phyloP scores from a whole-genome alignment of 1,140 invertebrate species.

The Euura saliciscinereae region DNA sequence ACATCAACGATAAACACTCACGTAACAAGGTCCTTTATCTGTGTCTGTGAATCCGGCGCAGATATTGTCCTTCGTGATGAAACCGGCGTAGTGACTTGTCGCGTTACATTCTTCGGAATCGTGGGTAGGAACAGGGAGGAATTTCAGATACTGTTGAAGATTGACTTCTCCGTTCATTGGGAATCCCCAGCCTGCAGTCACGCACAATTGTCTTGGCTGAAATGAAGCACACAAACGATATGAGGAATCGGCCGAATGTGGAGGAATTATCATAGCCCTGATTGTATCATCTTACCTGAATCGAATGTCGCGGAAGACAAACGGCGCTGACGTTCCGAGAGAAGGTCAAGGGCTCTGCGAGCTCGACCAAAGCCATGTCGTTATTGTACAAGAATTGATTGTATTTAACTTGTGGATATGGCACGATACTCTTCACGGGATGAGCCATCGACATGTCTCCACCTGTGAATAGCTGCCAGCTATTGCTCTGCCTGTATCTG shows the following conservation, averaged over 20 bases:
- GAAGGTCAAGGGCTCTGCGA: conserved; percentile 61
- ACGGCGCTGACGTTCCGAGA: conserved; percentile 63
- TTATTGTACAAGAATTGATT: conserved; percentile 66
- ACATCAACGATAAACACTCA: conserved; percentile 50
- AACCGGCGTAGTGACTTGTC: conserved; percentile 66
- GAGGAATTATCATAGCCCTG: not conserved
- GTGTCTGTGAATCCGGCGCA: conserved; percentile 65
- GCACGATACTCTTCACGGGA: conserved; percentile 57
- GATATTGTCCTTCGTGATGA: conserved; percentile 62
- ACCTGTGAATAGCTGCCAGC: conserved; percentile 58
- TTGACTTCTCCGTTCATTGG: conserved; percentile 60
- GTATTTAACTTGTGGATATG: conserved; percentile 67
- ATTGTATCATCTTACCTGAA: conserved; percentile 47
- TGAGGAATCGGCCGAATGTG: not conserved
- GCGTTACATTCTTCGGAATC: conserved; percentile 65
- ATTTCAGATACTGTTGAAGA: conserved; percentile 61
- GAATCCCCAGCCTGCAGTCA: conserved; percentile 67
- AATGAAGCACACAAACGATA: not conserved
- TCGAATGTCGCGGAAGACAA: conserved; percentile 60
- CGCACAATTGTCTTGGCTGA: conserved; percentile 64
- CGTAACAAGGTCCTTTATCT: conserved; percentile 65
- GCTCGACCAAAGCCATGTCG: conserved; percentile 64
- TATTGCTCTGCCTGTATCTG: conserved; percentile 50
- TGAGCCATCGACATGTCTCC: conserved; percentile 49
- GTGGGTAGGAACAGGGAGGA: conserved; percentile 64